Evolutionary conservation across 1,140 invertebrate species (phyloP).

Genomic region (Diuraphis noxia): DNA sequence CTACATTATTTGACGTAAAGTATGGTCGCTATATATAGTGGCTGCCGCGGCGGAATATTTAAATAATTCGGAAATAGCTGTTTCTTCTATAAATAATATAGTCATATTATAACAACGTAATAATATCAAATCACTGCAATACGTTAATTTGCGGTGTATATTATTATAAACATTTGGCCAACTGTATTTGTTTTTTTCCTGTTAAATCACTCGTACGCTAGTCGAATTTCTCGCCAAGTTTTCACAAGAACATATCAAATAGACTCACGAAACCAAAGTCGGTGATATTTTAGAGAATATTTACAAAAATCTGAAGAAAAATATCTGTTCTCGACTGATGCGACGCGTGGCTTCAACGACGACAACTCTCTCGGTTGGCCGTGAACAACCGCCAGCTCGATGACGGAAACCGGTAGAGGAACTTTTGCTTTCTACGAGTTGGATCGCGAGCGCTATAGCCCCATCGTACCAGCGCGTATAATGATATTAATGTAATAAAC

Average conservation of each 20-base stretch:
- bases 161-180: background rate
- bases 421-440: slow-evolving; percentile 50
- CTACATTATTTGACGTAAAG: background rate
- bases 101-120: background rate
- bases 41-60: background rate
- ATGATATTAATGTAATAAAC: background rate
- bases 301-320: background rate
- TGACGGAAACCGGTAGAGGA: slow-evolving; percentile 45
- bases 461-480: background rate
- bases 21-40: no score
- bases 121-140: background rate
- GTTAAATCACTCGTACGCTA: background rate
- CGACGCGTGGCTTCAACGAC: background rate
- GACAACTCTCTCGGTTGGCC: slow-evolving; percentile 44
- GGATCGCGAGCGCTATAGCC: background rate
- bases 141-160: background rate
- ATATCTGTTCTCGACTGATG: background rate
- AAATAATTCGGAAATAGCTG: background rate
- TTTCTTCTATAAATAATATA: background rate
- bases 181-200: background rate
- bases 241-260: background rate
- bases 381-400: slow-evolving; percentile 7
- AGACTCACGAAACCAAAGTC: background rate
- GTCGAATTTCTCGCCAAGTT: background rate
- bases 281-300: slow-evolving; percentile 22